Base-by-base conservation (phyloP, 1,140 invertebrate genomes). In the Diuraphis noxia region DNA sequence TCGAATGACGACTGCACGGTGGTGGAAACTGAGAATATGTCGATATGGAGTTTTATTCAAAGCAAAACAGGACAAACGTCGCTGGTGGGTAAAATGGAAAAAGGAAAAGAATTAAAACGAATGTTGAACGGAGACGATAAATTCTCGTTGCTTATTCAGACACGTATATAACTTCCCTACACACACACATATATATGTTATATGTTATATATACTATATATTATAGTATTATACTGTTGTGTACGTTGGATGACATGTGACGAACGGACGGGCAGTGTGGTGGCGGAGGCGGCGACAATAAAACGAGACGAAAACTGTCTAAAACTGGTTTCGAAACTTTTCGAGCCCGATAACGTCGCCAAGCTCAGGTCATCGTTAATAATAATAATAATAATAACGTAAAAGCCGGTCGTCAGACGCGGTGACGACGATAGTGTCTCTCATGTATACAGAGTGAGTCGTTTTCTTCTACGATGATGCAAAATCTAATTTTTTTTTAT, bases 311-410 rank as follows among this genome's bases (percentile, higher is more conserved):
- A 86, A 49, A 86, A 86, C 84, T 36, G 84, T 49, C 84, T 6
- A 38, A 87, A 88, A 88, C 38, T 63, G 52, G 86, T 88, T 63
- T 2, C 6, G 17, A 63, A 88, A 56, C 23, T 56, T 87, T 56
- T 72, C 13, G 30, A 6, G 10, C 34, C 21, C 34, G 36, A 56
- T 40, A 56, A 40, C 19, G n/a, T n/a, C 40, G 19, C 43, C 30
- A 30, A 23, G 34, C 21, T 81, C 43, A 23, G 72, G 34, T 81
- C 72, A 38, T 49, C 88, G 88, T 30, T 30, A 52, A 90, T 23
- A 34, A 85, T 23, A 30, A 82, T n/a, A 41, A 85, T 19, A 9
- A n/a, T 25, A 49, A 86, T 79, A 89, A 89, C 46, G 49, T 30
- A 52, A 81, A 81, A 52, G n/a, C 77, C 43, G 41, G 41, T 72